A percentile compares a stretch with the other conserved stretches of the same genome.
Evolutionary conservation across 2,888 invertebrate species (phyloP).

Genomic region (Lagria hirta): DNA sequence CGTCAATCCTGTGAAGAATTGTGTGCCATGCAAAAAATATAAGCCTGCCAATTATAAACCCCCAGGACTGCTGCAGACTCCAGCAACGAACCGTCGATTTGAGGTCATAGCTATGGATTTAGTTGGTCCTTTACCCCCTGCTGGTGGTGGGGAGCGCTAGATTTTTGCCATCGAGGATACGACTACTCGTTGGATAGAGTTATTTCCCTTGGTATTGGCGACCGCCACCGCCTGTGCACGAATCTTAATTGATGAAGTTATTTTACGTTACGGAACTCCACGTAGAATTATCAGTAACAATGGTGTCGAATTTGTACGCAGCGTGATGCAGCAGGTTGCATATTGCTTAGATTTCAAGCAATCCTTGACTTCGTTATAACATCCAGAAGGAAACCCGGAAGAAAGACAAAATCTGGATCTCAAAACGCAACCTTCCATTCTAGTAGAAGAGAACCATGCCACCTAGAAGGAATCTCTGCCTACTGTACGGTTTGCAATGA

Average conservation of each 20-base stretch:
- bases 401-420: constrained; percentile 32
- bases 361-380: constrained; percentile 27
- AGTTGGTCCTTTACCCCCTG: no score
- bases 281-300: constrained; percentile 42
- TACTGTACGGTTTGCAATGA: constrained; percentile 11
- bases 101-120: no score
- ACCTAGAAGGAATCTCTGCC: constrained; percentile 3
- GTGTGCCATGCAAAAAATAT: no score
- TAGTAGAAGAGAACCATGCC: constrained; percentile 3
- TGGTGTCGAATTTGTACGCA: constrained; percentile 38
- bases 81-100: no score
- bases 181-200: constrained; percentile 34
- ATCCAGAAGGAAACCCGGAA: constrained; percentile 18
- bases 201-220: constrained; percentile 27
- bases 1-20: no score
- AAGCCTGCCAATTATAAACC: no score
- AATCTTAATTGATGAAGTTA: constrained; percentile 30
- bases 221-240: constrained; percentile 28
- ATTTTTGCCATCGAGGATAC: constrained; percentile 31
- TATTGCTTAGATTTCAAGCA: constrained; percentile 37
- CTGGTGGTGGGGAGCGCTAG: no score
- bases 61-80: no score
- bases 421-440: constrained; percentile 34
- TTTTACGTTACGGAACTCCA: constrained; percentile 40
- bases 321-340: constrained; percentile 37